Evolutionary conservation across 2,888 invertebrate species (phyloP), one percentile per base, ranked within the genome.

Genomic region (Aplocera efformata): DNA sequence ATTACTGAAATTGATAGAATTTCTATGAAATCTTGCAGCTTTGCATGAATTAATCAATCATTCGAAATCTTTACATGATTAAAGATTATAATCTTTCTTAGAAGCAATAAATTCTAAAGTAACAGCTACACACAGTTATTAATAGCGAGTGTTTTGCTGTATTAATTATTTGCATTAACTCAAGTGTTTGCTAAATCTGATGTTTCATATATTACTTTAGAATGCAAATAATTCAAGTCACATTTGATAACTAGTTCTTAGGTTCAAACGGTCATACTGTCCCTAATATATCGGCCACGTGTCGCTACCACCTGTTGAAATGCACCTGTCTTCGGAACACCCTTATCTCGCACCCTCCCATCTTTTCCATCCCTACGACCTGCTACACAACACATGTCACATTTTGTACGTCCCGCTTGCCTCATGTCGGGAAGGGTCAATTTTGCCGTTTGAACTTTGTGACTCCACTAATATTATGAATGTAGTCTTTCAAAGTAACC

Each of bases 291-390:
- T 45, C 39, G 37, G 44, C 52, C 67, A 66, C 66, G 65, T 65
- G 69, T 63, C 50, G 32, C 35, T 8, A 9, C 33, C 78, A 77
- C 71, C 76, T 79, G 77, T 53, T 42, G 36, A 27, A 48, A 43
- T 37, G 33, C 48, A 60, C 54, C 50, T 51, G 60, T 55, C n/a
- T n/a, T n/a, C 54, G 39, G 35, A 40, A 44, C 44, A 55, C 47
- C 36, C 53, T 58, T 58, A 55, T 61, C 44, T 44, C 33, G 8
- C 32, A 38, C 48, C 43, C 23, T 20, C 26, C 23, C 30, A 24
- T 24, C 35, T 27, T 23, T 39, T 7, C 29, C 33, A 37, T 43
- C 40, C 46, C 42, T 37, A 32, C 24, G 21, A 28, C 13, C 13
- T 22, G 6, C 7, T 2, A 10, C 27, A 13, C 22, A 22, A 29